These are phyloP conservation scores for Heloderma charlesbogerti DNA, from an alignment of 2,113 vertebrate genomes.

Conservation along the genomic window DNA sequence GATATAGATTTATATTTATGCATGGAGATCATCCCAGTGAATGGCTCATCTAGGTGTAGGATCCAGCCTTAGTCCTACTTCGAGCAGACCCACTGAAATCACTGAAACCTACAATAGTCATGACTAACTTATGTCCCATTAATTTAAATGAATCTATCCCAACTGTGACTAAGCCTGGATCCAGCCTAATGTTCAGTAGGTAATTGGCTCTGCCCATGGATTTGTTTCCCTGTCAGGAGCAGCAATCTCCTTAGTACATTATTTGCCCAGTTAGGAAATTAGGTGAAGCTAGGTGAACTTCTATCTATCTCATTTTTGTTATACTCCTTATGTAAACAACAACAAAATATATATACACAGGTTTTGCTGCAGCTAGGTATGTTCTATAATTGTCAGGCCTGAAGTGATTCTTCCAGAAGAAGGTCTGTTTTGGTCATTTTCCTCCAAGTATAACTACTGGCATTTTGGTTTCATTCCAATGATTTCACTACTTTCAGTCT, in stretches of 20 bases:
- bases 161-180: too few species aligned
- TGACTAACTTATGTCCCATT: too few species aligned
- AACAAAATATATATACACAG: neutral
- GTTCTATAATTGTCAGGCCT: neutral
- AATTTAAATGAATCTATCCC: too few species aligned
- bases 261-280: neutral
- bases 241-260: neutral
- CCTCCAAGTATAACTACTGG: neutral
- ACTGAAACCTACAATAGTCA: too few species aligned
- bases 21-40: too few species aligned
- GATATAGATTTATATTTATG: too few species aligned
- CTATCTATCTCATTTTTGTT: neutral
- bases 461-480: neutral
- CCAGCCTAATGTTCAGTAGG: too few species aligned
- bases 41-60: too few species aligned
- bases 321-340: neutral
- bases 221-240: neutral
- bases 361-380: neutral
- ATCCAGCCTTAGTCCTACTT: too few species aligned
- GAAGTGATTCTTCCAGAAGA: neutral
- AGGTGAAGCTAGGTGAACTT: neutral
- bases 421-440: neutral
- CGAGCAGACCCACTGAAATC: too few species aligned
- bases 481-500: neutral
- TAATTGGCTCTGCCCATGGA: neutral